These are phyloP conservation scores for Molossus alvarezi DNA, from an alignment of 2,797 vertebrate genomes.

Conservation along the genomic window DNA sequence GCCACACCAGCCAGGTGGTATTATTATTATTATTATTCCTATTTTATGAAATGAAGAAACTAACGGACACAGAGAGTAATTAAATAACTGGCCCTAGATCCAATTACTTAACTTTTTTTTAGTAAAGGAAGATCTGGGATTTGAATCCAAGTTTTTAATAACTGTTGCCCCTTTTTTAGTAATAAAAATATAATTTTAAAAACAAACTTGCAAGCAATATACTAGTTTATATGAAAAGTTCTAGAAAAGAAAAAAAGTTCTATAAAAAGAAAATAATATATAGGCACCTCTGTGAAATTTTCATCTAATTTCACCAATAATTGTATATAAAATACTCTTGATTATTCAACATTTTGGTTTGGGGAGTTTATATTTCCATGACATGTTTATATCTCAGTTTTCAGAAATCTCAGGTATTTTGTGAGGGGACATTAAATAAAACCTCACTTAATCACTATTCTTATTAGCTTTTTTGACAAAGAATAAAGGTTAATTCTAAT, in stretches of 20 bases:
- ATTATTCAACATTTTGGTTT: not conserved
- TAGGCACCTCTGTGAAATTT: conserved; percentile 47
- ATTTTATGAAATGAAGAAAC: conserved; percentile 34
- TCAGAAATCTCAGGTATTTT: conserved; percentile 40
- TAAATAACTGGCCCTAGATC: not conserved
- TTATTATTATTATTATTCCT: not conserved
- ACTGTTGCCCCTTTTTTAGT: conserved; percentile 9
- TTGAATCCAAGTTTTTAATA: conserved; percentile 54
- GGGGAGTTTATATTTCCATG: conserved; percentile 12
- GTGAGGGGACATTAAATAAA: not conserved
- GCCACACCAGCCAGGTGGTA: too few species aligned
- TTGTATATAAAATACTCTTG: not conserved
- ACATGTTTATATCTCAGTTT: not conserved
- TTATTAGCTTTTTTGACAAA: not conserved
- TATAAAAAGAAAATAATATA: conserved; percentile 17
- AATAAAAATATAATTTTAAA: conserved; percentile 46
- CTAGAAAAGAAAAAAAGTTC: not conserved
- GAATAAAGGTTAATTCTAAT: conserved; percentile 43
- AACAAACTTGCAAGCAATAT: not conserved
- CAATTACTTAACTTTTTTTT: conserved; percentile 27
- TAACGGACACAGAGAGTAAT: conserved; percentile 7
- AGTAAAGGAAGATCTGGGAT: not conserved
- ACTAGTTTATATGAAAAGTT: conserved; percentile 48
- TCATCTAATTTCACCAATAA: conserved; percentile 38
- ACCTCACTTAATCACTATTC: not conserved